A percentile compares a stretch with the other conserved stretches of the same genome.
Conservation (phyloP, 2,113 vertebrate species). For the Vulpes vulpes region DNA sequence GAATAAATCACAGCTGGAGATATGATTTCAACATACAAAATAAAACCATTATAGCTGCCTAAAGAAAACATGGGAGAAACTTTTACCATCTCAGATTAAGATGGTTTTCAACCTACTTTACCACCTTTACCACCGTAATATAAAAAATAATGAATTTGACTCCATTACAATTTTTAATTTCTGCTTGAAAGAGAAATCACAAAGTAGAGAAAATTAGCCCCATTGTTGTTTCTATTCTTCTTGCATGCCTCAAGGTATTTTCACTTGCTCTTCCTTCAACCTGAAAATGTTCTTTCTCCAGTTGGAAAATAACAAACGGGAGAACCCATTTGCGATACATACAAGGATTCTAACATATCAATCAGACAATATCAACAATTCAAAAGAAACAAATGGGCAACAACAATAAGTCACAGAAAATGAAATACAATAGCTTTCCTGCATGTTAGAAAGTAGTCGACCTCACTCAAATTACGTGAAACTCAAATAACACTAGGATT, state of each 20-base stretch:
- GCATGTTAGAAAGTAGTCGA: neutral
- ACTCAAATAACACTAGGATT: neutral
- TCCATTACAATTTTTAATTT: slow-evolving; percentile 16
- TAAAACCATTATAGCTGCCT: neutral
- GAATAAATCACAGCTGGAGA: slow-evolving; percentile 16
- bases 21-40: neutral
- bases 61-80: slow-evolving; percentile 22
- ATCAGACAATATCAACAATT: slow-evolving; percentile 29
- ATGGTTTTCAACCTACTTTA: neutral
- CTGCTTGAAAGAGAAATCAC: slow-evolving; percentile 19
- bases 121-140: neutral
- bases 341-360: slow-evolving; percentile 25
- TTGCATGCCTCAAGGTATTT: neutral
- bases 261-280: neutral
- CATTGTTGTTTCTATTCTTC: neutral
- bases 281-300: slow-evolving; percentile 17
- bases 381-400: slow-evolving; percentile 37
- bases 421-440: slow-evolving; percentile 25
- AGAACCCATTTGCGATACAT: neutral
- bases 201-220: neutral
- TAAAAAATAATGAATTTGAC: neutral
- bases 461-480: slow-evolving; percentile 42
- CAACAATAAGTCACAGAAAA: slow-evolving; percentile 31
- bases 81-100: neutral
- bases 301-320: neutral